Conservation (phyloP, 2,797 vertebrate genomes). For the Picus viridis region DNA sequence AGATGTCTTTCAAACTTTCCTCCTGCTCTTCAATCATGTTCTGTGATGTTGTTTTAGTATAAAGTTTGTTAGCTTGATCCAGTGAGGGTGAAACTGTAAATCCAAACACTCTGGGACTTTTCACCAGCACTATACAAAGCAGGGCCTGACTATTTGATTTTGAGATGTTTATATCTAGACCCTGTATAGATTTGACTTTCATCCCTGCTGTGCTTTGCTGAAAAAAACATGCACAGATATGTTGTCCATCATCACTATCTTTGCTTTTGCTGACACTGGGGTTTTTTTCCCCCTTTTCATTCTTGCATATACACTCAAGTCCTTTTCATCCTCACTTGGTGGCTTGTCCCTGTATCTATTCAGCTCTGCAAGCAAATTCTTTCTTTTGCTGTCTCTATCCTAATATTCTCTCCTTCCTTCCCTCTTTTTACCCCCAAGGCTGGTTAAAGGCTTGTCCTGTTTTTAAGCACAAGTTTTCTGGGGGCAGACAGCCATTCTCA, state of each 20-base stretch:
- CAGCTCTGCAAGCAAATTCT: constrained; percentile 1
- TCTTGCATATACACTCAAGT: not conserved
- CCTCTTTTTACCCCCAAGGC: not conserved
- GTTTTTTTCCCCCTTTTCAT: not conserved
- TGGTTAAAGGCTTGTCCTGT: not conserved
- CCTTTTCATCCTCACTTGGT: constrained; percentile 11
- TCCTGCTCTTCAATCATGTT: not conserved
- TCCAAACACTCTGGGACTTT: not conserved
- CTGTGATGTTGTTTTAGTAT: not conserved
- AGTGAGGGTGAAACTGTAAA: not conserved
- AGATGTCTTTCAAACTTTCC: not conserved
- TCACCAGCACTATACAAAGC: not conserved
- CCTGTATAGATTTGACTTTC: not conserved
- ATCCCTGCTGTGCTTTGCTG: not conserved
- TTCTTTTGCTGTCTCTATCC: not conserved
- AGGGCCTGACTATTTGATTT: not conserved
- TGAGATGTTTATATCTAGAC: not conserved
- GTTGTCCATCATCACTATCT: not conserved
- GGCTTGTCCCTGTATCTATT: not conserved
- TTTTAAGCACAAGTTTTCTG: not conserved
- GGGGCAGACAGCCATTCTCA: not conserved
- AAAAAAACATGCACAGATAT: not conserved
- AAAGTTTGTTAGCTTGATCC: not conserved
- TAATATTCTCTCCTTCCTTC: constrained; percentile 9
- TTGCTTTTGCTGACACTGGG: not conserved